These are phyloP conservation scores for Brachionichthys hirsutus DNA, from an alignment of 2,113 vertebrate genomes.

Conservation along the genomic window DNA sequence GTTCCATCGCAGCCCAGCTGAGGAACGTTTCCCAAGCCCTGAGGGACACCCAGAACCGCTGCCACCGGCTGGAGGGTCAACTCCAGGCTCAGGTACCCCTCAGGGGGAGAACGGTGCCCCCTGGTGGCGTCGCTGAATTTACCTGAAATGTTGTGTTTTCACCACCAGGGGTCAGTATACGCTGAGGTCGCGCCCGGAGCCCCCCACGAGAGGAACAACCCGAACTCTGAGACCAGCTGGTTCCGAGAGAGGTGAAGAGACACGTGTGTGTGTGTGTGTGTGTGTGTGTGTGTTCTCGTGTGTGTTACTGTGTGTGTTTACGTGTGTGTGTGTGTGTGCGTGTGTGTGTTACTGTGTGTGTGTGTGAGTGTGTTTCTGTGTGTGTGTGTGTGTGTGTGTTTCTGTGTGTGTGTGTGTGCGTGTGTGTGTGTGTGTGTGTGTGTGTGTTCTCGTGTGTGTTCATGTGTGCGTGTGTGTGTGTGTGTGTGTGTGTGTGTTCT, in stretches of 20 bases:
- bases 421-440: too few species aligned
- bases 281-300: constrained; percentile 1
- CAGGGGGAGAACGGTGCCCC: too few species aligned
- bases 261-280: neutral
- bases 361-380: too few species aligned
- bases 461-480: too few species aligned
- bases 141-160: neutral
- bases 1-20: constrained; percentile 76
- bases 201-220: constrained; percentile 80
- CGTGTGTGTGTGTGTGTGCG: too few species aligned
- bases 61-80: constrained; percentile 80
- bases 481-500: too few species aligned
- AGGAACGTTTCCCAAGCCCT: constrained; percentile 81
- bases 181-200: constrained; percentile 85
- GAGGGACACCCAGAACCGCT: constrained; percentile 82
- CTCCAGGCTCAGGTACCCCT: constrained; percentile 52
- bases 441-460: too few species aligned
- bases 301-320: neutral
- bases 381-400: too few species aligned
- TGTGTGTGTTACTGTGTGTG: too few species aligned
- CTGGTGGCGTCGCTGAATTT: neutral
- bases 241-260: neutral
- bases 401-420: too few species aligned
- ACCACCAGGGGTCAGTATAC: constrained; percentile 71
- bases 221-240: too few species aligned